Conservation (phyloP, 2,888 invertebrate genomes). For the Laothoe populi region DNA sequence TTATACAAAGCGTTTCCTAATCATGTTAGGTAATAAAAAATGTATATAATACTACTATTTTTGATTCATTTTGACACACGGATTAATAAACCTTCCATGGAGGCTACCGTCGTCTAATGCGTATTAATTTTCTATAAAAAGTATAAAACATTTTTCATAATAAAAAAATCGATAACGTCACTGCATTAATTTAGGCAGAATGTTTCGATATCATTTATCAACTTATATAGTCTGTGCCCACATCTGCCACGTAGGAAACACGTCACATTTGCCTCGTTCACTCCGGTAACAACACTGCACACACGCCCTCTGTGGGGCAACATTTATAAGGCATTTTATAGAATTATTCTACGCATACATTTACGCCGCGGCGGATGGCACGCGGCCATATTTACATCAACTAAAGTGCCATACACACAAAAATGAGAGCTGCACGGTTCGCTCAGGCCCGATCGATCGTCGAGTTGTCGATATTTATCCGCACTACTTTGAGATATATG, state of each 20-base stretch:
- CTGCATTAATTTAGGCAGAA: background rate
- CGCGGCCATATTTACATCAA: conserved; percentile 44
- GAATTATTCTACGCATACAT: conserved; percentile 53
- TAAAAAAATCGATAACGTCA: background rate
- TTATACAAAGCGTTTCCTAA: no score
- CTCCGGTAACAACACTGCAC: conserved; percentile 53
- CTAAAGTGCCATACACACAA: conserved; percentile 50
- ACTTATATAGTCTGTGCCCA: background rate
- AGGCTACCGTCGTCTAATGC: background rate
- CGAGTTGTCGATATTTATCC: background rate
- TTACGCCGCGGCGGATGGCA: conserved; percentile 38
- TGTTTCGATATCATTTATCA: background rate
- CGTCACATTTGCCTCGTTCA: conserved; percentile 34
- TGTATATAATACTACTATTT: background rate
- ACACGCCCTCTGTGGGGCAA: conserved; percentile 45
- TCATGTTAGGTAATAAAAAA: background rate
- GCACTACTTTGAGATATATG: conserved; percentile 19
- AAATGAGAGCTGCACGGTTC: conserved; percentile 48
- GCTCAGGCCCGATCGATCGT: background rate
- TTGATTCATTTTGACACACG: background rate
- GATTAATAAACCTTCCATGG: background rate
- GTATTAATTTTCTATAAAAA: background rate
- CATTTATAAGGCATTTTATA: conserved; percentile 69
- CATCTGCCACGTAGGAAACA: background rate
- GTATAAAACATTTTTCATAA: background rate